Conservation (phyloP, 2,797 vertebrate genomes). For the Picus viridis region DNA sequence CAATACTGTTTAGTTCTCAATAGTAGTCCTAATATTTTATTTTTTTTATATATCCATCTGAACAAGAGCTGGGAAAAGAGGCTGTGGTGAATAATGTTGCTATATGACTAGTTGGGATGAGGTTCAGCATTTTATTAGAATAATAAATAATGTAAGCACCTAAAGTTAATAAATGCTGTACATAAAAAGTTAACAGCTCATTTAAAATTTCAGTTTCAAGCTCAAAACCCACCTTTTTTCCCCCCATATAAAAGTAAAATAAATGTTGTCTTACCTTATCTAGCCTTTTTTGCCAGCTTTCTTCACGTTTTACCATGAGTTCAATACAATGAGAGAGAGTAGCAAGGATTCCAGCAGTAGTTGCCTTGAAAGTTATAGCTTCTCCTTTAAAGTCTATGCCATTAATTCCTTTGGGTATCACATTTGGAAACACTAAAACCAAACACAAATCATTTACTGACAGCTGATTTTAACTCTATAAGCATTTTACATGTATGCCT, state of each 20-base stretch:
- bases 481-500: not conserved
- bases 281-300: slow-evolving; percentile 95
- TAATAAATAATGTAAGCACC: not conserved
- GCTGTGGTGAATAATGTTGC: not conserved
- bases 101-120: not conserved
- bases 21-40: too few relatives aligned
- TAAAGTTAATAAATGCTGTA: not conserved
- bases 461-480: not conserved
- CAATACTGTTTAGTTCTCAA: not conserved
- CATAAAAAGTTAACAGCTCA: not conserved
- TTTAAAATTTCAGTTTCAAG: not conserved
- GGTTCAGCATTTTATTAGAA: not conserved
- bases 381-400: slow-evolving; percentile 98
- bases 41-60: not conserved
- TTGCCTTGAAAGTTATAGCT: slow-evolving; percentile 98
- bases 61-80: not conserved
- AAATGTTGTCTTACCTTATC: slow-evolving; percentile 86
- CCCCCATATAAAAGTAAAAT: not conserved
- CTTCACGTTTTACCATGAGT: slow-evolving; percentile 95
- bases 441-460: not conserved
- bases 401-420: slow-evolving; percentile 88
- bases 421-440: slow-evolving; percentile 84
- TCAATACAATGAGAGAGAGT: slow-evolving; percentile 97
- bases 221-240: not conserved
- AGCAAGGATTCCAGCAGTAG: slow-evolving; percentile 95